Base-by-base conservation (phyloP, 2,888 invertebrate genomes). In the Chymomyza caudatula region DNA sequence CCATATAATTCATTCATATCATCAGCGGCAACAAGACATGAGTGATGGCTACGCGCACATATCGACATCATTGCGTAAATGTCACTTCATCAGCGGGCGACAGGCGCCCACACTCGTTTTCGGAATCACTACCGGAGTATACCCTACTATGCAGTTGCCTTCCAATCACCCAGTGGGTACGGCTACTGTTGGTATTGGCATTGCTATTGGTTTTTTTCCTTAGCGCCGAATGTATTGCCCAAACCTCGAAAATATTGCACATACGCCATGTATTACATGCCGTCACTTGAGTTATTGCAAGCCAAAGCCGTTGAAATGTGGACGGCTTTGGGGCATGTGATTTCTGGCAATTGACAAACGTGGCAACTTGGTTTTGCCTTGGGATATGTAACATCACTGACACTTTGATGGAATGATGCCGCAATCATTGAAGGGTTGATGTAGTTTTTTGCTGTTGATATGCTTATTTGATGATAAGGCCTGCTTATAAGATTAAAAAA, bases 1-100 rank as follows among this genome's bases (percentile, higher is more conserved):
- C 75, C 86, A 74, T 87, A 86, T 87, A 85, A 87, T 85, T 88
- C 88, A 88, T 88, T 87, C 88, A 88, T 87, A 87, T 83, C 87
- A 78, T 79, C 86, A 85, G 77, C 72, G 75, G 53, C 67, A 63
- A 44, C 69, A 58, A 58, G 66, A 73, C 72, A 78, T 79, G 86
- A 87, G 73, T 83, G 87, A 83, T 85, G 85, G 80, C 76, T 73
- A 61, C 63, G 71, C 74, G 76, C 74, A 74, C 73, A 76, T 77
- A 85, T 85, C 76, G 85, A 78, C 80, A 74, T 75, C 83, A 77
- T 82, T 80, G 85, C 78, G 79, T 80, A 86, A 86, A 88, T 87
- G 85, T 78, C 86, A 87, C 80, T 84, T 86, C 86, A 80, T 77
- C 76, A 69, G 66, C 59, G 63, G 42, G 60, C 44, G 58, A 55